Percentiles rank a stretch among this genome's conserved stretches.
phyloP scores from a whole-genome alignment of 2,888 invertebrate species.

The Arctia plantaginis region DNA sequence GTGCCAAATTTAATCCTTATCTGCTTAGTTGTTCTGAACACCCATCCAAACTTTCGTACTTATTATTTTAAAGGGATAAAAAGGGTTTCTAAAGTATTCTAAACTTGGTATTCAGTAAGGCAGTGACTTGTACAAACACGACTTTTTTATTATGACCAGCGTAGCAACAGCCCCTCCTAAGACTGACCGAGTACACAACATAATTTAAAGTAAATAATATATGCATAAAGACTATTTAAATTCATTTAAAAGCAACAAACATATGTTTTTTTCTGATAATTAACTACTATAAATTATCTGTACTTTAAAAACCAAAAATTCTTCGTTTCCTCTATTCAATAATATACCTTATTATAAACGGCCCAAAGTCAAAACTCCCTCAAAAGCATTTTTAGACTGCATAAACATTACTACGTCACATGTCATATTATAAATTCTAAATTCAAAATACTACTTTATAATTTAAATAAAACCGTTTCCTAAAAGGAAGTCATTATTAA shows the following conservation, averaged over 20 bases:
- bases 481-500: slow-evolving; percentile 76
- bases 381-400: not conserved
- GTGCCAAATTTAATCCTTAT: too few relatives aligned
- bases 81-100: too few relatives aligned
- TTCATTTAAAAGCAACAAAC: not conserved
- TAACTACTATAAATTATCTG: not conserved
- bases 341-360: slow-evolving; percentile 12
- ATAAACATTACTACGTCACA: slow-evolving; percentile 11
- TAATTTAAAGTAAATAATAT: not conserved
- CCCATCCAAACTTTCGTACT: too few relatives aligned
- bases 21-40: too few relatives aligned
- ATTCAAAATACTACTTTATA: slow-evolving; percentile 32
- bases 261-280: not conserved
- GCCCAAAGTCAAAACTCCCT: not conserved
- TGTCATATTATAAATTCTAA: slow-evolving; percentile 31
- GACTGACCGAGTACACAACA: not conserved
- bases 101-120: not conserved
- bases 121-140: not conserved
- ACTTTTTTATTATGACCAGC: not conserved
- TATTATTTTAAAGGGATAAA: too few relatives aligned
- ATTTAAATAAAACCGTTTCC: slow-evolving; percentile 58
- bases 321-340: not conserved
- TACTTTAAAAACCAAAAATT: not conserved
- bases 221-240: not conserved
- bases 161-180: not conserved